Evolutionary conservation across 92 coral and sea anemone species (phyloP), one percentile per base, ranked within the genome.

Genomic region (Virgularia gustaviana): DNA sequence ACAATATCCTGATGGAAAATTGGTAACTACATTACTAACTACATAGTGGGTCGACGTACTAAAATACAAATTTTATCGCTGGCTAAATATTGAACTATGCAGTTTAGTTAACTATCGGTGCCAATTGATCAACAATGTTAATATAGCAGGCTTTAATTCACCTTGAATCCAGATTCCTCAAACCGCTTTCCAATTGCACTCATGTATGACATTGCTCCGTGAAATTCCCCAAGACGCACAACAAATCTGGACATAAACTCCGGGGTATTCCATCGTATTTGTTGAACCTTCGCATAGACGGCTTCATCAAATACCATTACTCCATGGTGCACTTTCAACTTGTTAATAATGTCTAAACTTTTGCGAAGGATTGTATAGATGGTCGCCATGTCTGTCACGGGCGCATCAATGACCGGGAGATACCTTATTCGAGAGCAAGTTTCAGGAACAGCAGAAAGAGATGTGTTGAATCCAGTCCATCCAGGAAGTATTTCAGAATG

Each of bases 391-490:
- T 54, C 61, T 35, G 61, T 54, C 19, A 24, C 4, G 15, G 61
- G 32, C 19, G 61, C 61, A 24, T 54, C 61, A 54, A 54, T 16
- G 3, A 54, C 61, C 9, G 61, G 61, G 2, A 54, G 61, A 16
- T 54, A 54, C 4, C 61, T 35, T 2, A 54, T 24, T 24, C 61
- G 9, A 3, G 61, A 54, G 30, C 24, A 54, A 8, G 32, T 54
- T 2, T 54, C 32, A 8, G 32, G 29, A 13, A 54, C 61, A 4
- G 30, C 3, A 24, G 9, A 54, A 4, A 24, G 19, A 54, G 61
- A 41, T 8, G 47, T 41, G 47, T 41, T 41, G 47, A 41, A 41
- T 41, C 47, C 47, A 41, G 47, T 41, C 47, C 47, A 41, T 41
- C 47, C 61, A 54, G 61, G 24, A 54, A 24, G 61, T n/a, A 54